Evolutionary conservation across 2,888 invertebrate genomes (phyloP).

Genomic region (Geotrupes spiniger): DNA sequence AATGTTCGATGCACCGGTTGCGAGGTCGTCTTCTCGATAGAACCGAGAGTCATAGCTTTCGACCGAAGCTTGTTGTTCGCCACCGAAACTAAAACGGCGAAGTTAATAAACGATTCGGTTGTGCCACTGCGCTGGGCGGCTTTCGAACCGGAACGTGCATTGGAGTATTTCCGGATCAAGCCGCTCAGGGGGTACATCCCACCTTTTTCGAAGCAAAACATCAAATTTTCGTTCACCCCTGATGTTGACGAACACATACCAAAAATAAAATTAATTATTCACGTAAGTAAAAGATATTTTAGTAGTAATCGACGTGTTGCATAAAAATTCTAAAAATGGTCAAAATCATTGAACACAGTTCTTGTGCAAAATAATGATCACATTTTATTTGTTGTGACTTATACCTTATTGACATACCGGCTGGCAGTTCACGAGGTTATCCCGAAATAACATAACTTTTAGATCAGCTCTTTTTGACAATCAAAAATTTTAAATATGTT

Average conservation of each 20-base stretch:
- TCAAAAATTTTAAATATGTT: conserved; percentile 10
- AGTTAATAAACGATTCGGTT: conserved; percentile 57
- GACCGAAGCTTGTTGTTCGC: conserved; percentile 56
- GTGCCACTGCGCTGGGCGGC: conserved; percentile 32
- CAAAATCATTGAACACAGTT: too few species aligned
- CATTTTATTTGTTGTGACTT: too few species aligned
- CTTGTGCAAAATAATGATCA: too few species aligned
- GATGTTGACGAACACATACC: conserved; percentile 50
- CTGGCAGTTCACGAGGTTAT: too few species aligned
- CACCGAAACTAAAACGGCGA: conserved; percentile 52
- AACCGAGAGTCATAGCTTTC: conserved; percentile 50
- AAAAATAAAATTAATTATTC: conserved; percentile 48
- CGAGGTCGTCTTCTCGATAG: conserved; percentile 51
- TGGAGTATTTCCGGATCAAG: conserved; percentile 23
- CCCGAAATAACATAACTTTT: too few species aligned
- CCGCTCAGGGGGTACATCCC: conserved; percentile 50
- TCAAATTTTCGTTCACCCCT: conserved; percentile 54
- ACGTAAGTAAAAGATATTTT: conserved; percentile 45
- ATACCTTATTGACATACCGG: too few species aligned
- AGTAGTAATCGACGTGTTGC: too few species aligned
- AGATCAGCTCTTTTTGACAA: background rate
- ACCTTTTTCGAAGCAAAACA: conserved; percentile 51
- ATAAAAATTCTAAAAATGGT: too few species aligned
- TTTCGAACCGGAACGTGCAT: conserved; percentile 3
- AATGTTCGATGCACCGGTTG: conserved; percentile 55